Evolutionary conservation across 2,888 invertebrate genomes (phyloP), one percentile per base, ranked within the genome.

Genomic region (Lepidocyrtoides sp.): DNA sequence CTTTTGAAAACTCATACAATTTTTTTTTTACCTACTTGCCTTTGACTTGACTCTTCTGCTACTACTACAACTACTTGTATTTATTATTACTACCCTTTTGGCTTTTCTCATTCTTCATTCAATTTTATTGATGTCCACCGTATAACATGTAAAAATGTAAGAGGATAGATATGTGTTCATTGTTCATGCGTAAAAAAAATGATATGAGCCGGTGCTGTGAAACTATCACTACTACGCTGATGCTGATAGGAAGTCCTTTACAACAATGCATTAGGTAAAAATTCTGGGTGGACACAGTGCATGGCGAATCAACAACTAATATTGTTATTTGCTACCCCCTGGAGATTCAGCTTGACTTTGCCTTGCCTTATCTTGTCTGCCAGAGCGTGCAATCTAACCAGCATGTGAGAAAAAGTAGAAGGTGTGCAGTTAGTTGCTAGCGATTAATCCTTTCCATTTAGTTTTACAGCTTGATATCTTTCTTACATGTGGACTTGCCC

Each of bases 321-420:
- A 89, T 89, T 89, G 75, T 90, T 89, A 75, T 89, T 75, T 84
- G 84, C 89, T 90, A 90, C 89, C 89, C 84, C 89, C 89, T 32
- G 84, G 84, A 84, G 89, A 77, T 84, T 36, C 60, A 63, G 48
- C 84, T 84, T 90, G 72, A 90, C 89, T 84, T 89, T 72, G 75
- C 29, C 26, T 72, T 60, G 75, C 29, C 26, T 72, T 60, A 51
- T 20, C 81, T 44, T 89, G 75, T 75, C 77, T 79, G 79, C 66
- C 60, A 20, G 51, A 60, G 36, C 75, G 44, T 84, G 41, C 69
- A 84, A 14, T 36, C 1, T 20, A 81, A 60, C 60, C 81, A 60
- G 60, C 54, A 57, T 54, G 79, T 3, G 20, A 32, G 36, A 17
- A 17, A 66, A 17, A 57, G n/a, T 17, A 20, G 81, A 48, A 66